These are phyloP conservation scores for Protaetia brevitarsis DNA, from an alignment of 1,140 invertebrate genomes.

Conservation along the genomic window DNA sequence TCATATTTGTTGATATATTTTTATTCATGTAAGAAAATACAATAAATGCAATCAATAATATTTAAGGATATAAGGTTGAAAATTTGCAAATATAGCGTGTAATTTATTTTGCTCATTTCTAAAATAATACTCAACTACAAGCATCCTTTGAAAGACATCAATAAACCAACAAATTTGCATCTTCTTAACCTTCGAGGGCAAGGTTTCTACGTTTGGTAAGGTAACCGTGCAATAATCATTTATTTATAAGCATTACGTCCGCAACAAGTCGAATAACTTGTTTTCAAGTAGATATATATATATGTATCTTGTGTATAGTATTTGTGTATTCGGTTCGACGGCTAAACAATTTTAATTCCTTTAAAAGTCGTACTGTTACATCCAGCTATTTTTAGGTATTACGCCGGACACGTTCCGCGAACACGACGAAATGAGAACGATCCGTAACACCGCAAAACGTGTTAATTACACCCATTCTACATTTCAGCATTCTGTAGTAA, in stretches of 20 bases:
- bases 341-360: not conserved
- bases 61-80: no score
- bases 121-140: no score
- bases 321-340: not conserved
- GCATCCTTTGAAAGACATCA: no score
- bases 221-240: constrained; percentile 4
- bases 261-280: not conserved
- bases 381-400: not conserved
- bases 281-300: not conserved
- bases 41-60: no score
- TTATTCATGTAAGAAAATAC: no score
- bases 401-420: not conserved
- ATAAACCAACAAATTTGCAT: not conserved
- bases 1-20: no score
- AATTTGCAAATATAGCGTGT: no score
- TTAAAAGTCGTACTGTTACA: constrained; percentile 5
- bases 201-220: not conserved
- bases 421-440: not conserved
- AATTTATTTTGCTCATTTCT: no score
- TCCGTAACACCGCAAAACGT: not conserved
- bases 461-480: not conserved
- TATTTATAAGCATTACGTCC: constrained; percentile 5
- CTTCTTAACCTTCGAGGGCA: constrained; percentile 10
- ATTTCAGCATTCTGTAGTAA: no score
- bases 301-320: no score